Evolutionary conservation across 2,888 invertebrate species (phyloP).

Genomic region (Diaprepes abbreviatus): DNA sequence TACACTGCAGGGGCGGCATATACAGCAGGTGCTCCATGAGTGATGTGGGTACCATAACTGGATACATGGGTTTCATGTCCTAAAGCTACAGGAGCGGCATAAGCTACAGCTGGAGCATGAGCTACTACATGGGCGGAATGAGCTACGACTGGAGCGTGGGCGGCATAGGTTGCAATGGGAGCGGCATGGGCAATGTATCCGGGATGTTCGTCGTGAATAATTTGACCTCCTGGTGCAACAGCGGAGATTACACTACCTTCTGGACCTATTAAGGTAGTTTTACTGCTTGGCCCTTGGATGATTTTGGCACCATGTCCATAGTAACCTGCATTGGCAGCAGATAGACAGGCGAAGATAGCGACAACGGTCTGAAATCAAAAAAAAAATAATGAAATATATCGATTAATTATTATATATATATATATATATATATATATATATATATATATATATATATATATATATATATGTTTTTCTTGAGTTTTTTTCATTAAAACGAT

Average conservation of each 20-base stretch:
- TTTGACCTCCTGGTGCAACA: conserved; percentile 56
- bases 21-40: conserved; percentile 35
- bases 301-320: conserved; percentile 36
- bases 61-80: conserved; percentile 43
- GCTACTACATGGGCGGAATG: conserved; percentile 45
- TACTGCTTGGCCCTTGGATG: conserved; percentile 59
- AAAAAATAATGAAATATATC: too few species aligned
- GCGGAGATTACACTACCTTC: conserved; percentile 58
- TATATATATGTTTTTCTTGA: too few species aligned
- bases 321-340: conserved; percentile 41
- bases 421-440: too few species aligned
- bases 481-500: too few species aligned
- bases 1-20: conserved; percentile 47
- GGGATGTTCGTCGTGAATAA: conserved; percentile 52
- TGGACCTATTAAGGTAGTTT: conserved; percentile 57
- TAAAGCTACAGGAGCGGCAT: conserved; percentile 41
- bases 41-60: conserved; percentile 41
- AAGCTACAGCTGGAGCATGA: conserved; percentile 44
- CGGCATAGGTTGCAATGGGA: conserved; percentile 47
- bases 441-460: too few species aligned
- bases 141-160: conserved; percentile 47
- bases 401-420: too few species aligned
- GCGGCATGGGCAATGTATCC: conserved; percentile 44
- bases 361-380: conserved; percentile 38
- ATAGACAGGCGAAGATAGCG: conserved; percentile 42